Evolutionary conservation across 2,888 invertebrate species (phyloP), one percentile per base, ranked within the genome.

Genomic region (Ypsolopha scabrella): DNA sequence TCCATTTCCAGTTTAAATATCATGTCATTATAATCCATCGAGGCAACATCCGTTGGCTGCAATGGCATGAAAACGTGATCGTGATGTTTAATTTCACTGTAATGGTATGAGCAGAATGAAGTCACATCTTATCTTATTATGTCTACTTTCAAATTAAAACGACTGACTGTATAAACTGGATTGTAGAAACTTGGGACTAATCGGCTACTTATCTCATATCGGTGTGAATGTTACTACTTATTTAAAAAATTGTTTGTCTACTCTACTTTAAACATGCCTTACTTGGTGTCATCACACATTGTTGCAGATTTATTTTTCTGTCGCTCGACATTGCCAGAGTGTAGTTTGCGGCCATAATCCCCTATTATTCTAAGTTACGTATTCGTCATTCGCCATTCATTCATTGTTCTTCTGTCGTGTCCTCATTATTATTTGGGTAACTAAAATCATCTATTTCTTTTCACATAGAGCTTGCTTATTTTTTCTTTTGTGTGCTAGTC

Each of bases 401-500:
- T 8, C 9, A 38, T 47, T 47, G 47, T 47, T 47, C 46, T 46
- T 34, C 35, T 45, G 34, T n/a, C 37, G 10, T 37, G 47, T 47
- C 7, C 38, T 10, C 37, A 37, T 47, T 37, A 47, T 37, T 4
- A 47, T 47, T 47, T 47, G 35, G 37, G 47, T 9, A 36, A 11
- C 36, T n/a, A 11, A 10, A 10, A 14, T 14, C 38, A 38, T 47
- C 37, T 37, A 37, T 37, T n/a, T 47, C 47, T 47, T 36, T 47
- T 47, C 13, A 37, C 14, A 37, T 36, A n/a, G 33, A n/a, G 34
- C n/a, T 45, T 10, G 13, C 43, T 43, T 43, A 43, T 47, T 47
- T 6, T n/a, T 41, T 49, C 41, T 39, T 49, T 49, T 49, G 39
- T 49, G 41, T 13, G 41, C n/a, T 35, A 39, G 39, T 33, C 49